Percentiles rank a stretch among this genome's conserved stretches.
Evolutionary conservation across 2,797 vertebrate species (phyloP).

Genomic region (Craterocephalus amniculus): DNA sequence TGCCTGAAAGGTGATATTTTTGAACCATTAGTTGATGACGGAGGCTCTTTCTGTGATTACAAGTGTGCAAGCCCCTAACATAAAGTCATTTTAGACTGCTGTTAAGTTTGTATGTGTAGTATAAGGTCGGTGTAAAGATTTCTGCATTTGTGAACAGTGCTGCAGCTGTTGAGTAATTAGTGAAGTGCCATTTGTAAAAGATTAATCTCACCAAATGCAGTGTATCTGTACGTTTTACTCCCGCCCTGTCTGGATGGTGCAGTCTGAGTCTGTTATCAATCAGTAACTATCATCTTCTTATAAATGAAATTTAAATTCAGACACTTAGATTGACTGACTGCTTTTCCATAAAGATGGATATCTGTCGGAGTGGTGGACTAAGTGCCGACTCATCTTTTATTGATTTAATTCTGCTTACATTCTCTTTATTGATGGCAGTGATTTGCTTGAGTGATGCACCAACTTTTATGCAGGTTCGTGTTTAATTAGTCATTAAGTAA

Average conservation of each 20-base stretch:
- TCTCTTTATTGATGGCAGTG: constrained; percentile 15
- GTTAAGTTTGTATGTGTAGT: not conserved
- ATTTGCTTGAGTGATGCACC: not conserved
- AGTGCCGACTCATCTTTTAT: constrained; percentile 43
- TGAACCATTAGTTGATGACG: not conserved
- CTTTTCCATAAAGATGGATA: constrained; percentile 37
- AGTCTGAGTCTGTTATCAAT: constrained; percentile 24
- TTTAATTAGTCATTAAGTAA: not conserved
- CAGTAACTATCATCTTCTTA: constrained; percentile 10
- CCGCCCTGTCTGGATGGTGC: constrained; percentile 19
- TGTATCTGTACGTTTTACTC: constrained; percentile 22
- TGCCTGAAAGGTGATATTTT: not conserved
- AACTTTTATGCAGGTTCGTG: not conserved
- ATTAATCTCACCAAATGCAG: not conserved
- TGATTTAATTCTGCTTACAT: constrained; percentile 40
- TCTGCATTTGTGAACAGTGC: not conserved
- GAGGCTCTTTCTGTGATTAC: not conserved
- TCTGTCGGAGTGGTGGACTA: constrained; percentile 33
- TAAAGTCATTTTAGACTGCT: not conserved
- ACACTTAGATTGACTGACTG: constrained; percentile 41
- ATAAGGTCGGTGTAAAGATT: not conserved
- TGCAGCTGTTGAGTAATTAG: not conserved
- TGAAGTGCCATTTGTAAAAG: not conserved
- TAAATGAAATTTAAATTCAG: constrained; percentile 47
- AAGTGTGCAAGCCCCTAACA: not conserved